Base-by-base conservation (phyloP, 2,888 invertebrate species). In the Crossocerus cetratus region DNA sequence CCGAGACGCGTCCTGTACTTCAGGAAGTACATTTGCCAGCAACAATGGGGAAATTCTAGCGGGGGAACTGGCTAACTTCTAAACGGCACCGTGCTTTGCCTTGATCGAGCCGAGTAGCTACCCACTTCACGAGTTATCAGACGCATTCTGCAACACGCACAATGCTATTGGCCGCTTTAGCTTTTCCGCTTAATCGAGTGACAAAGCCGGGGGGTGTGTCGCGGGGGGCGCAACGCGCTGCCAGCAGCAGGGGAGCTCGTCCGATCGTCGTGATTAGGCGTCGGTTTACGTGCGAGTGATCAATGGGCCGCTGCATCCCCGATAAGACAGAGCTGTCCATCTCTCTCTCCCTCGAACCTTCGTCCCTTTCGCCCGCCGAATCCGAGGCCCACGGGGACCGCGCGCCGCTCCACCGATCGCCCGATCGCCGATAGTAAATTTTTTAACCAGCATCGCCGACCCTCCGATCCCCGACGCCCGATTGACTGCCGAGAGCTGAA, bases 231-330 rank as follows among this genome's bases (percentile, higher is more conserved):
- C 8, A 32, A 8, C 23, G 23, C 23, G 8, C 23, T 32, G 43
- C 23, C 64, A 5, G 55, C 11, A 16, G 14, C 20, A 44, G 42
- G 23, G n/a, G 22, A 43, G 44, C 43, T 45, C 43, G 23, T 58
- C 23, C 70, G 82, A 82, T 82, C 78, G 78, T 73, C 56, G 67
- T 59, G 82, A 82, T 82, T 82, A 80, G 77, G 63, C 77, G 23
- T 57, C 74, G 76, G 63, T 67, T 45, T 66, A 66, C 64, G 69
- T 22, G 65, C 44, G 53, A 55, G 49, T 23, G 76, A 78, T 74
- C 68, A 42, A 61, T 43, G 45, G 5, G 4, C 23, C 43, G 60
- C 59, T 45, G 65, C 23, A 53, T 20, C 45, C 20, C 49, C 59
- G 73, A 76, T 69, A 68, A 74, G 49, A 8, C 49, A 21, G 16